Base-by-base conservation (phyloP, 2,113 vertebrate genomes). In the Lasiurus borealis region DNA sequence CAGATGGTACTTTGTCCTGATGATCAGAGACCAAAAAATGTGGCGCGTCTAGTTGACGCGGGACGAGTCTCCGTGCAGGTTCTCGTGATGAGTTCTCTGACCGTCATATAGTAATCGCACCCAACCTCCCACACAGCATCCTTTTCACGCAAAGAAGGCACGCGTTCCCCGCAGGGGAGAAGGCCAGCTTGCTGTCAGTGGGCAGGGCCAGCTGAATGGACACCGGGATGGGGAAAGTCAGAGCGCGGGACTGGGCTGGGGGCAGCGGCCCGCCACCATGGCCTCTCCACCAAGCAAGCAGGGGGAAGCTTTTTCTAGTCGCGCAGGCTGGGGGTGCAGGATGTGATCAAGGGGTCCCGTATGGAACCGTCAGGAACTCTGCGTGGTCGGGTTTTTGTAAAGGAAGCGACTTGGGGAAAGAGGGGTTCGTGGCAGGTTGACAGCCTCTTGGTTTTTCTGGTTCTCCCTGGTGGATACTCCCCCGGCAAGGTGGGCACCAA, bases 331-430 rank as follows among this genome's bases (percentile, higher is more conserved):
- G 85, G 78, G 92, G 57, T 85, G 86, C 73, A 40, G 40, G 48
- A 40, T 90, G 68, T 95, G 85, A 40, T 83, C 12, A 94, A 82
- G 73, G 50, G 27, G 83, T 71, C 62, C 76, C 78, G 95, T 97
- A 88, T 89, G 89, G 95, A 97, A 90, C 68, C 57, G 90, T 95
- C 87, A 89, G 90, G 86, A 96, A 88, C 80, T 95, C 82, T 71
- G 69, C 62, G 46, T 59, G 88, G 75, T 27, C 83, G 57, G 4
- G 54, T 83, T 96, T 95, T 75, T 27, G 10, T 96, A 87, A 96
- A 91, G 78, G 52, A 95, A 96, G 88, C 81, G 73, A 48, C 34
- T 52, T 46, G 40, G 40, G 40, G 40, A 5, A 40, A 40, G 40
- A 40, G 40, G 40, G 34, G 54, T 57, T 8, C 3, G 54, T 9